Percentiles rank a stretch among this genome's conserved stretches.
phyloP scores from a whole-genome alignment of 2,888 invertebrate species.

The Holacanthella duospinosa region DNA sequence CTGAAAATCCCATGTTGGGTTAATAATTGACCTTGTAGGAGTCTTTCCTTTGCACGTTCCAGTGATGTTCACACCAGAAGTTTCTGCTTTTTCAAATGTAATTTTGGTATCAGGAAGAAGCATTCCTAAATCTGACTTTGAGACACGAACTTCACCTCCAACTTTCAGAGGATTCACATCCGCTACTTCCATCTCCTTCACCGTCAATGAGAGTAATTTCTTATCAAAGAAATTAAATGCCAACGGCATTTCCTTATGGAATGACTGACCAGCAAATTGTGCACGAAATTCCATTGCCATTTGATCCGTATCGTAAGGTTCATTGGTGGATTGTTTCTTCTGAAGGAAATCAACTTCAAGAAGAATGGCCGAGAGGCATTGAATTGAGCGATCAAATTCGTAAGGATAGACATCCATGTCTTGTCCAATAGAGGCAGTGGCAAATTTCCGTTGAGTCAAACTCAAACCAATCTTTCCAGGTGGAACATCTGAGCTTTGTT shows the following conservation, averaged over 20 bases:
- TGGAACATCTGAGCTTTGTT: slow-evolving; percentile 62
- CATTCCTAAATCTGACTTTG: slow-evolving; percentile 66
- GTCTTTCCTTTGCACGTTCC: slow-evolving; percentile 81
- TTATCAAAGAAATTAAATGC: slow-evolving; percentile 86
- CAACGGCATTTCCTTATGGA: slow-evolving; percentile 81
- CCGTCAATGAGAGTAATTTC: slow-evolving; percentile 66
- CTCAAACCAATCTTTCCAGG: slow-evolving; percentile 81
- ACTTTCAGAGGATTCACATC: slow-evolving; percentile 66
- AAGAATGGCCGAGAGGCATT: slow-evolving; percentile 72
- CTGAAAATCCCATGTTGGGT: slow-evolving; percentile 98
- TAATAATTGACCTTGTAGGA: slow-evolving; percentile 82
- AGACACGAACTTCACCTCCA: slow-evolving; percentile 60
- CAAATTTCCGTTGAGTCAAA: slow-evolving; percentile 92
- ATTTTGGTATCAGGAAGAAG: slow-evolving; percentile 76
- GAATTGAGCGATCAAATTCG: slow-evolving; percentile 57
- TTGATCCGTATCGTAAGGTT: slow-evolving; percentile 87
- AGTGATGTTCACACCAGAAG: slow-evolving; percentile 74
- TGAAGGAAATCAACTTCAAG: slow-evolving; percentile 87
- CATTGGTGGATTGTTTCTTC: slow-evolving; percentile 86
- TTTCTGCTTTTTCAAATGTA: slow-evolving; percentile 89
- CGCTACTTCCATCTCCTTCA: slow-evolving; percentile 80
- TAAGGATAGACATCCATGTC: slow-evolving; percentile 76
- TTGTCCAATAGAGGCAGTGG: slow-evolving; percentile 81
- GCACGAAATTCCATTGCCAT: slow-evolving; percentile 90
- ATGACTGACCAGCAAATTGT: slow-evolving; percentile 79